Evolutionary conservation across 1,140 invertebrate species (phyloP).

Genomic region (Pteromalus puparum): DNA sequence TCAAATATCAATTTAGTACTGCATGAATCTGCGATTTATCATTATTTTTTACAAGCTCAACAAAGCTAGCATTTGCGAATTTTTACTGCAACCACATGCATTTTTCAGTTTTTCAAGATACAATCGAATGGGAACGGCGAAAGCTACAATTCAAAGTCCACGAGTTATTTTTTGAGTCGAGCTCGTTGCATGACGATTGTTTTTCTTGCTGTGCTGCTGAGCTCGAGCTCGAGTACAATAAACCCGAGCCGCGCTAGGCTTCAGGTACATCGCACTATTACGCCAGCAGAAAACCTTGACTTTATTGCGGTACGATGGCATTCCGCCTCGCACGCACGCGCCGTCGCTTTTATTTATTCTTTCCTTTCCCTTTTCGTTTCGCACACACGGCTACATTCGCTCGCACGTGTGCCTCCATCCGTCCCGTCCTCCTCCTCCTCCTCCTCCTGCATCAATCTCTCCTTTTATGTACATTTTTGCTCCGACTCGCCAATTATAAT

Average conservation of each 20-base stretch:
- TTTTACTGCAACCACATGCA: too few species aligned
- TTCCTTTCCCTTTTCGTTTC: constrained; percentile 56
- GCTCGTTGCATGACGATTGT: constrained; percentile 2
- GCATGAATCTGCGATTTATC: too few species aligned
- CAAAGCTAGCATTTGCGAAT: too few species aligned
- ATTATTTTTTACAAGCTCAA: too few species aligned
- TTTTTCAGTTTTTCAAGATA: too few species aligned
- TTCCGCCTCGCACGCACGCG: constrained; percentile 48
- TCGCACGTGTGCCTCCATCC: constrained; percentile 23
- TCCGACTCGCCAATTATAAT: too few species aligned
- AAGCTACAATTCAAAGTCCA: too few species aligned
- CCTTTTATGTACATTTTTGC: background rate
- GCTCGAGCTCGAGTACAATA: background rate
- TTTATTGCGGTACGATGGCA: constrained; percentile 63
- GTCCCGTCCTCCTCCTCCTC: constrained; percentile 30
- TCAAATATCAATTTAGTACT: too few species aligned
- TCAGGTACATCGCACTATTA: constrained; percentile 61
- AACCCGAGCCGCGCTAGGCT: constrained; percentile 4
- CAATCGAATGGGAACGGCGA: too few species aligned
- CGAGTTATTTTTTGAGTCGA: too few species aligned
- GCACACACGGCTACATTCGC: background rate
- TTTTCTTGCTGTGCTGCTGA: background rate
- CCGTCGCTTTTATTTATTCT: constrained; percentile 59
- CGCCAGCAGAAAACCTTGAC: constrained; percentile 65
- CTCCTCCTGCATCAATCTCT: background rate